phyloP scores from a whole-genome alignment of 92 coral and sea anemone genomes.

The Umimayanthus kanabou region DNA sequence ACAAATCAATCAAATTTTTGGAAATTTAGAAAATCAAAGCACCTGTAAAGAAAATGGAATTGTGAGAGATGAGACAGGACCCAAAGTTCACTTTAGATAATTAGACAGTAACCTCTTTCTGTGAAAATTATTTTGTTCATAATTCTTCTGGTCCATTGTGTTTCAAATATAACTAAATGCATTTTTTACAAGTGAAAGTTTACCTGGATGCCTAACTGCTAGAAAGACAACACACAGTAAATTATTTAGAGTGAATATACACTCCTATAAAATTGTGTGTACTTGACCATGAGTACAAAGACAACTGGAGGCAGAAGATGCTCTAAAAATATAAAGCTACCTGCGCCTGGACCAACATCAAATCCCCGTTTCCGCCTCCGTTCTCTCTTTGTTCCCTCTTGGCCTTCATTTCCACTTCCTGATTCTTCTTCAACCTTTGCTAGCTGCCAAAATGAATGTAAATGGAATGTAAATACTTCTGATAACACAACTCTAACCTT shows the following conservation, averaged over 20 bases:
- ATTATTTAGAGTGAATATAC: background rate
- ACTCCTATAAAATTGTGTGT: constrained; percentile 20
- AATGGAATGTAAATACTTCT: background rate
- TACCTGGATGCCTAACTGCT: no score
- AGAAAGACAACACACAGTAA: no score
- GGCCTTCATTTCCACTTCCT: constrained; percentile 54
- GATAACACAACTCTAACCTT: background rate
- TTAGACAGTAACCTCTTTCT: no score
- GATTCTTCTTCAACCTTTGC: constrained; percentile 36
- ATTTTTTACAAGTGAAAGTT: no score
- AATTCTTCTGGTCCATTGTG: no score
- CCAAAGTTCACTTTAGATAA: background rate
- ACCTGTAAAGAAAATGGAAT: background rate
- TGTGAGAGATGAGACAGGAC: background rate
- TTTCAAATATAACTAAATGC: no score
- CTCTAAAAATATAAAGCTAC: constrained; percentile 36
- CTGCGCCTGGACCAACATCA: constrained; percentile 96
- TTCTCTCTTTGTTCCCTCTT: constrained; percentile 76
- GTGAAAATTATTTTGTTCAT: background rate
- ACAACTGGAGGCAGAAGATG: background rate
- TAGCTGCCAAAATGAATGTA: constrained; percentile 1
- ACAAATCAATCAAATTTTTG: background rate
- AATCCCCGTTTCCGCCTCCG: constrained; percentile 91
- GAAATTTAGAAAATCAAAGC: background rate
- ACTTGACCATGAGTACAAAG: constrained; percentile 23